Conservation (phyloP, 2,888 invertebrate species). For the Lottia scabra region DNA sequence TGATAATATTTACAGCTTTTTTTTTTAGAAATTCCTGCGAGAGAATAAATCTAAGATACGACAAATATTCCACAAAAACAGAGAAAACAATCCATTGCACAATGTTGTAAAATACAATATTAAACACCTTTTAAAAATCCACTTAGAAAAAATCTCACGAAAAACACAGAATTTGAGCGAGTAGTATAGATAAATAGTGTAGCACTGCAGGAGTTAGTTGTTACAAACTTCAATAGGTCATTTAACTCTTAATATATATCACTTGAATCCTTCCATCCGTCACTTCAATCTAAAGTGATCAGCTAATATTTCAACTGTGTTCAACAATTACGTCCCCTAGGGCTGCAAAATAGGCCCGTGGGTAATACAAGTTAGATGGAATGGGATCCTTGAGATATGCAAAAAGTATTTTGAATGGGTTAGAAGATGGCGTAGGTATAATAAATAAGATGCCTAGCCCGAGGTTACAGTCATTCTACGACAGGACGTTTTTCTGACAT, state of each 20-base stretch:
- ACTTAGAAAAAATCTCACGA: no score
- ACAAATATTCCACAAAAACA: no score
- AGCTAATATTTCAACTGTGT: background rate
- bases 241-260: background rate
- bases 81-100: no score
- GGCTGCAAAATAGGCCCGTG: background rate
- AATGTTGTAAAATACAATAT: no score
- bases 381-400: background rate
- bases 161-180: no score
- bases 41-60: no score
- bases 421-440: conserved; percentile 5
- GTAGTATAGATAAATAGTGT: background rate
- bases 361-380: background rate
- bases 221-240: background rate
- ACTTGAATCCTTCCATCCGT: conserved; percentile 3
- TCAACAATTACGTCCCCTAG: background rate
- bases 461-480: background rate
- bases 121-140: no score
- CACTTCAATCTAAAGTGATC: background rate
- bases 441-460: background rate
- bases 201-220: background rate
- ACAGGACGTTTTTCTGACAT: background rate
- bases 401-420: background rate
- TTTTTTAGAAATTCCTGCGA: no score
- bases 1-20: no score